phyloP scores from a whole-genome alignment of 2,113 vertebrate species.

The Salminus brasiliensis region DNA sequence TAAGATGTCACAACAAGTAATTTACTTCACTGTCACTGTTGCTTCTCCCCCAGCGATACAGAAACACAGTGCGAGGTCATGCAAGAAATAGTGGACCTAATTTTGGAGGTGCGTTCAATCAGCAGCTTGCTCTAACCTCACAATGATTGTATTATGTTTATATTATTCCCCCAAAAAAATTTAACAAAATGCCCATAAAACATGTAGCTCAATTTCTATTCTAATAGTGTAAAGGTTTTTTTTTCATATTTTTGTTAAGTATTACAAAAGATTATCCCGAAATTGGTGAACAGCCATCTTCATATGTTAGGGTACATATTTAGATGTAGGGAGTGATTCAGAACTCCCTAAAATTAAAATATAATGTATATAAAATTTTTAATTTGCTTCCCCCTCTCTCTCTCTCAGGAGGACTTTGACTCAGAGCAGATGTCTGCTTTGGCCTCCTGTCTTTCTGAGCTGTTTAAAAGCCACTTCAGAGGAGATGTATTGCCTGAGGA shows the following conservation, averaged over 20 bases:
- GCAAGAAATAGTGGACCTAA: conserved; percentile 98
- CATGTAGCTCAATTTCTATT: no score
- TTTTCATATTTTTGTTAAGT: no score
- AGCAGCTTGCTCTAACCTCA: background rate
- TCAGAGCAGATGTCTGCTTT: conserved; percentile 89
- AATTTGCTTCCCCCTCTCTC: no score
- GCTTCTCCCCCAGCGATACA: conserved; percentile 78
- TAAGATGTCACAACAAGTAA: background rate
- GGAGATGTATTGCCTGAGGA: conserved; percentile 95
- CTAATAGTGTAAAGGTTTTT: no score
- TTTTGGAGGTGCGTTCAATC: conserved; percentile 85
- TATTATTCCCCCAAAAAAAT: no score
- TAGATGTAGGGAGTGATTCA: background rate
- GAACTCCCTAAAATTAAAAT: no score
- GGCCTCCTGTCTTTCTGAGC: conserved; percentile 91
- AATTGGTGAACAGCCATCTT: no score
- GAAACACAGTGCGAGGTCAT: conserved; percentile 96
- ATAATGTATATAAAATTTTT: background rate
- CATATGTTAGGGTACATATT: no score
- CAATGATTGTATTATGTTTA: no score
- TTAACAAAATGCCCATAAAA: no score
- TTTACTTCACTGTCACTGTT: background rate
- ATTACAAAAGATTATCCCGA: no score
- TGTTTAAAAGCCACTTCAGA: conserved; percentile 93
- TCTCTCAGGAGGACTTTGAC: conserved; percentile 92